These are phyloP conservation scores for Rhagoletis pomonella DNA, from an alignment of 1,140 invertebrate genomes.

Conservation along the genomic window DNA sequence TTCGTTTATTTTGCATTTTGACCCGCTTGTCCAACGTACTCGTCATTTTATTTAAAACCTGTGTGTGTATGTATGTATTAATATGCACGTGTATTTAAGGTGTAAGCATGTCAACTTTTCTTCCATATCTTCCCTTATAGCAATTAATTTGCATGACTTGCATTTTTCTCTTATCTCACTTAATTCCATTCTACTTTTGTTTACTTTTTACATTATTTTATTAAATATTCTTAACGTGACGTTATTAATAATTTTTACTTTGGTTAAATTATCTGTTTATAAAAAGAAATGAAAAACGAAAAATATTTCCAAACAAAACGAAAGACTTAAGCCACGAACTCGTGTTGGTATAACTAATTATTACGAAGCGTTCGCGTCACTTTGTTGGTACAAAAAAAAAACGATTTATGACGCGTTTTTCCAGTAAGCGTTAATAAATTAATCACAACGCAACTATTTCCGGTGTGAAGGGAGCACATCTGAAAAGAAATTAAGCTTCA, in stretches of 20 bases:
- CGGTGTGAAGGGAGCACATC: neutral
- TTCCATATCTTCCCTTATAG: neutral
- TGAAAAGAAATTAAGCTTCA: neutral
- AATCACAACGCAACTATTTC: slow-evolving; percentile 35
- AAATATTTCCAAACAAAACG: neutral
- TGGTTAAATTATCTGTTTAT: neutral
- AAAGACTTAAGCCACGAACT: slow-evolving; percentile 41
- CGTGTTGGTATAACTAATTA: neutral
- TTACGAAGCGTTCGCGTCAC: neutral
- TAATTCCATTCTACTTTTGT: neutral
- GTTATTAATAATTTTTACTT: neutral
- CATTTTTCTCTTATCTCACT: slow-evolving; percentile 6
- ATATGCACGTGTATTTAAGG: neutral
- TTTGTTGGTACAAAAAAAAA: neutral
- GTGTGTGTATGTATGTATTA: no score
- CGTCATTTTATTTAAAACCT: no score
- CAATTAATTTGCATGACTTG: slow-evolving; percentile 17
- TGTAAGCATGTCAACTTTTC: neutral
- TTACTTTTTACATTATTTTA: neutral
- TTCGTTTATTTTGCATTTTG: no score
- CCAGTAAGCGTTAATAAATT: neutral
- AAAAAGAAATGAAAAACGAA: neutral
- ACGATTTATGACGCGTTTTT: neutral
- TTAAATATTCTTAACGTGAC: slow-evolving; percentile 11
- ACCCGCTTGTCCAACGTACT: no score